Evolutionary conservation across 2,113 vertebrate genomes (phyloP).

Genomic region (Hucho hucho): DNA sequence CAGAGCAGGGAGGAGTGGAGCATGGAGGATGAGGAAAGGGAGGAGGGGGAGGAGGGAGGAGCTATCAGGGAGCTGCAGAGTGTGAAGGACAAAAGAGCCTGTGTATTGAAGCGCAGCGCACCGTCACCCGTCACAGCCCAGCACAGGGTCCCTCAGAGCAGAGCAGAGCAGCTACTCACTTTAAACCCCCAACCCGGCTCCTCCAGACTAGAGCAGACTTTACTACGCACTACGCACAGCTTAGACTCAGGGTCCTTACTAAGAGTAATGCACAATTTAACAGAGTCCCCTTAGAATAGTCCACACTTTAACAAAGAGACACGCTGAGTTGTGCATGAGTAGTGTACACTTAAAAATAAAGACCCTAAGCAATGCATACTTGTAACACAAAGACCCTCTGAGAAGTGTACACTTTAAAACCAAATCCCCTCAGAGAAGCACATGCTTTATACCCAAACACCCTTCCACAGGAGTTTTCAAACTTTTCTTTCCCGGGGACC

Average conservation of each 20-base stretch:
- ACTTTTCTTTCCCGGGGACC: too few relatives aligned
- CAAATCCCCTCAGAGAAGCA: neutral
- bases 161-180: constrained; percentile 54
- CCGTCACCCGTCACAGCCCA: constrained; percentile 76
- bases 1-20: constrained; percentile 45
- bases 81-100: constrained; percentile 83
- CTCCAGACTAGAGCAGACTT: constrained; percentile 36
- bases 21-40: constrained; percentile 45
- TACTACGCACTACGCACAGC: constrained; percentile 24
- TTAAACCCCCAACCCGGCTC: constrained; percentile 57
- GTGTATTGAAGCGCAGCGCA: constrained; percentile 72
- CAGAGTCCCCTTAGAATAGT: neutral
- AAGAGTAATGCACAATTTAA: constrained; percentile 4
- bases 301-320: neutral
- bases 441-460: neutral
- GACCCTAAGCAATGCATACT: neutral
- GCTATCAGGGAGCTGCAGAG: constrained; percentile 77
- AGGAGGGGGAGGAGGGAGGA: constrained; percentile 64
- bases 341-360: neutral
- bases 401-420: neutral
- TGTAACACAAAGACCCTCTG: neutral
- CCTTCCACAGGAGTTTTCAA: too few relatives aligned
- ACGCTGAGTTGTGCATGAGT: neutral
- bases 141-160: constrained; percentile 73
- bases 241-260: constrained; percentile 43